These are phyloP conservation scores for Ctenochaetus hawaiiensis DNA, from an alignment of 2,797 vertebrate species.

Conservation along the genomic window DNA sequence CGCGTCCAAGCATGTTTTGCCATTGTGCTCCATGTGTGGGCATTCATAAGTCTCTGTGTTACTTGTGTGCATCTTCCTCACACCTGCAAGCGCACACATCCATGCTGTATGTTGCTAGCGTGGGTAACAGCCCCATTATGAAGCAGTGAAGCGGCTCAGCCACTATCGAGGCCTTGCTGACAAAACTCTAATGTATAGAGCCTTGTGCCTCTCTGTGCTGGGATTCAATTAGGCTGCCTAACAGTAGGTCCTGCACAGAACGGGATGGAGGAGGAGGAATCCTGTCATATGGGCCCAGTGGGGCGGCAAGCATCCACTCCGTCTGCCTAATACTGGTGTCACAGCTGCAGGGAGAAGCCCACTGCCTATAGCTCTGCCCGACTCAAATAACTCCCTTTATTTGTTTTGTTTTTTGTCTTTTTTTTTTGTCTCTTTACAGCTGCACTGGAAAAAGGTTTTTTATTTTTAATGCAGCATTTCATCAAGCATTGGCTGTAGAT, in stretches of 20 bases:
- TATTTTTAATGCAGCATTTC: conserved; percentile 31
- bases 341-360: conserved; percentile 54
- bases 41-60: conserved; percentile 7
- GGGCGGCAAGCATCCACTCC: conserved; percentile 66
- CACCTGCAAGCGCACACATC: conserved; percentile 28
- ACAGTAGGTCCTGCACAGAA: conserved; percentile 49
- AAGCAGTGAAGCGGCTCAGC: conserved; percentile 70
- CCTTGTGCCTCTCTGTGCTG: conserved; percentile 56
- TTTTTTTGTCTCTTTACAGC: conserved; percentile 14
- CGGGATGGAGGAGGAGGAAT: conserved; percentile 74
- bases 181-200: conserved; percentile 74
- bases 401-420: conserved; percentile 27
- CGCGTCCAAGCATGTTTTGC: conserved; percentile 10
- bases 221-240: conserved; percentile 76
- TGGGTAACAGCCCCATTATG: conserved; percentile 75
- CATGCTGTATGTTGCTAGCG: conserved; percentile 29
- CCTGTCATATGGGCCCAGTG: conserved; percentile 77
- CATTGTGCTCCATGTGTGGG: background rate
- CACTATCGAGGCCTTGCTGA: conserved; percentile 66
- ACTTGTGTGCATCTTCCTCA: background rate
- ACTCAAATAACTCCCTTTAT: conserved; percentile 57
- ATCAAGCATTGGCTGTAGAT: conserved; percentile 21
- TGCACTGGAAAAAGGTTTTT: conserved; percentile 9
- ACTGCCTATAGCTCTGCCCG: conserved; percentile 26
- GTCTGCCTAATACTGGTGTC: conserved; percentile 75